These are phyloP conservation scores for Unio pictorum DNA, from an alignment of 2,888 invertebrate species.

Conservation along the genomic window DNA sequence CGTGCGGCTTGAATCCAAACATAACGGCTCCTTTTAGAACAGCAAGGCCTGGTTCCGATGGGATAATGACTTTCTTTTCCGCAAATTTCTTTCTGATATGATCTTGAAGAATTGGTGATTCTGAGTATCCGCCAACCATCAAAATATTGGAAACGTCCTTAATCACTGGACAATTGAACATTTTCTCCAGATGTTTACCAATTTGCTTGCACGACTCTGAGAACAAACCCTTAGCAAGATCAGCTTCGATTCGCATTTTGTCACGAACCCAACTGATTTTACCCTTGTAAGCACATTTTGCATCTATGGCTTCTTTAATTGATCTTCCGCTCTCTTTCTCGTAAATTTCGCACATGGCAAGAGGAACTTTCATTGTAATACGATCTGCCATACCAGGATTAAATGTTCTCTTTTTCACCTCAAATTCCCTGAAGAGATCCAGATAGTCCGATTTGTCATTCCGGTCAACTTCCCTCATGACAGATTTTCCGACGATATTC, in stretches of 20 bases:
- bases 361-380: conserved; percentile 20
- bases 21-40: conserved; percentile 40
- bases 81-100: conserved; percentile 19
- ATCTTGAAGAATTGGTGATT: conserved; percentile 30
- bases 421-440: conserved; percentile 21
- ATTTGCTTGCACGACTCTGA: conserved; percentile 21
- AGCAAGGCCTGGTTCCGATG: conserved; percentile 34
- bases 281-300: conserved; percentile 8
- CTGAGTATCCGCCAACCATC: conserved; percentile 44
- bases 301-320: conserved; percentile 15
- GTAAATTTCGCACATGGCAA: conserved; percentile 10
- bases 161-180: conserved; percentile 18
- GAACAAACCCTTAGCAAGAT: conserved; percentile 24
- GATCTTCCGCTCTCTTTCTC: conserved; percentile 1
- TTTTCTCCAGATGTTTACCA: conserved; percentile 18
- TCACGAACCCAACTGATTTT: conserved; percentile 18
- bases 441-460: conserved; percentile 18
- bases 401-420: conserved; percentile 23
- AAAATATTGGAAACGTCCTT: conserved; percentile 28
- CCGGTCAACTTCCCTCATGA: conserved; percentile 11
- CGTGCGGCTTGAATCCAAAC: conserved; percentile 33
- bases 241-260: conserved; percentile 21
- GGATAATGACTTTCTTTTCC: conserved; percentile 30
- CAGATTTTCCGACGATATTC: conserved; percentile 17
- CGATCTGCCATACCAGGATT: conserved; percentile 11